These are phyloP conservation scores for Peucedramus taeniatus DNA, from an alignment of 2,113 vertebrate species.

Conservation along the genomic window DNA sequence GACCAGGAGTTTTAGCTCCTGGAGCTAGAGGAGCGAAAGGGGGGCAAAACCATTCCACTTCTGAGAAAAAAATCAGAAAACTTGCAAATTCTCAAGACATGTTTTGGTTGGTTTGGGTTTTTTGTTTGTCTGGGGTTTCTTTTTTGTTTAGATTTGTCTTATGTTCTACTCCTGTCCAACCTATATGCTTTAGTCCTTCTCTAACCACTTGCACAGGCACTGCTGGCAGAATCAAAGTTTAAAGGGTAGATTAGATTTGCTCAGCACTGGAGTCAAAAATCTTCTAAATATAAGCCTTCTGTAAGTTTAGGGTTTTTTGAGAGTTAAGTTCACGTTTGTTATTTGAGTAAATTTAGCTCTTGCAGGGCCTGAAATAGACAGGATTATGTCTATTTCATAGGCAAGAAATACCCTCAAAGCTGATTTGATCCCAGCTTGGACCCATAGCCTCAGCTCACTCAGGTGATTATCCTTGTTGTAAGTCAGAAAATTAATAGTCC, in stretches of 20 bases:
- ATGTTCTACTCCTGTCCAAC: neutral
- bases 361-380: neutral
- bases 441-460: neutral
- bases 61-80: neutral
- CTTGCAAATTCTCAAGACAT: neutral
- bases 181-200: neutral
- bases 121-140: neutral
- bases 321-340: neutral
- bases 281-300: neutral
- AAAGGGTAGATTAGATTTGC: neutral
- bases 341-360: neutral
- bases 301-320: neutral
- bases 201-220: neutral
- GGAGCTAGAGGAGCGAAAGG: neutral
- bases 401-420: neutral
- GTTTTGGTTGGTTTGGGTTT: neutral
- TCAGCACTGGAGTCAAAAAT: neutral
- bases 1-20: neutral
- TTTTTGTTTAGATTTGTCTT: neutral
- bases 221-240: neutral
- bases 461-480: neutral
- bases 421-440: neutral
- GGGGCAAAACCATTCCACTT: neutral
- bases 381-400: neutral
- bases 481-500: neutral